phyloP scores from a whole-genome alignment of 1,140 invertebrate species.

The Tetraneura akinire region DNA sequence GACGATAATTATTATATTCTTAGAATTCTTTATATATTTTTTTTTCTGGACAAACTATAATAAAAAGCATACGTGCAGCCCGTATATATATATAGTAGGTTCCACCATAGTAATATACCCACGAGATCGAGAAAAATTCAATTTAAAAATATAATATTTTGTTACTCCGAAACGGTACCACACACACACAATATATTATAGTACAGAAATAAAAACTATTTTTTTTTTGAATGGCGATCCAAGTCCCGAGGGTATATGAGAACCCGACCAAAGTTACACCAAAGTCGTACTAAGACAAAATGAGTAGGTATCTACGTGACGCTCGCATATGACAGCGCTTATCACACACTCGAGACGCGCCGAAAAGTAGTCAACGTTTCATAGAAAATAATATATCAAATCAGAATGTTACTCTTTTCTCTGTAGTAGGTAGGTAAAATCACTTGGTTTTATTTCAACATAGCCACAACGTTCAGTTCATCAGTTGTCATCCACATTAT shows the following conservation, averaged over 20 bases:
- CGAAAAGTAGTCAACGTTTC: neutral
- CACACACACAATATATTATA: neutral
- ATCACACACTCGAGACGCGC: neutral
- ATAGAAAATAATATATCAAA: neutral
- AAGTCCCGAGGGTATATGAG: constrained; percentile 17
- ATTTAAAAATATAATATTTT: constrained; percentile 12
- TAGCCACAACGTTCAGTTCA: too few species aligned
- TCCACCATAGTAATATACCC: neutral
- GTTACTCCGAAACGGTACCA: neutral
- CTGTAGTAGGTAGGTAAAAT: too few species aligned
- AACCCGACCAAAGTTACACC: constrained; percentile 19
- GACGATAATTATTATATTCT: too few species aligned
- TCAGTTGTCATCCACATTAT: too few species aligned
- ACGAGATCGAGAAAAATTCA: neutral
- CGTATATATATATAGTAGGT: too few species aligned
- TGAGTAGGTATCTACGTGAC: too few species aligned
- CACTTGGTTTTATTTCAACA: too few species aligned
- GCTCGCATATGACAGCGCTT: neutral
- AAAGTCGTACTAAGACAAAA: neutral
- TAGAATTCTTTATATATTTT: too few species aligned
- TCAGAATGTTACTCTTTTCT: neutral
- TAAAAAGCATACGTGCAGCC: too few species aligned
- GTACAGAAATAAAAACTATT: neutral
- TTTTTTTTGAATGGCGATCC: constrained; percentile 1
- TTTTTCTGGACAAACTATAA: too few species aligned